Percentiles rank a stretch among this genome's conserved stretches.
Conservation (phyloP, 2,888 invertebrate genomes). For the Pyrochroa serraticornis region DNA sequence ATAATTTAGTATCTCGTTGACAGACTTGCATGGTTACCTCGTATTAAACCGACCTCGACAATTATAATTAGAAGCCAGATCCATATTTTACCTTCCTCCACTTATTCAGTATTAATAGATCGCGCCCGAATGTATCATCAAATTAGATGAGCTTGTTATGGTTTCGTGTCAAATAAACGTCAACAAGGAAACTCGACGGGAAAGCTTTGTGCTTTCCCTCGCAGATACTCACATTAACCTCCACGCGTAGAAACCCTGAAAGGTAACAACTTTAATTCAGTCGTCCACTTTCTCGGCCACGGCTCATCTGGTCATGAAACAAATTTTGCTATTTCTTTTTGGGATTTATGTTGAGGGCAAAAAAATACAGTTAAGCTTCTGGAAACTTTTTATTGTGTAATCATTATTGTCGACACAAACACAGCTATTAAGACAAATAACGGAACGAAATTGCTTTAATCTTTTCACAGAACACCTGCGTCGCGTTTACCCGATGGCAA, state of each 20-base stretch:
- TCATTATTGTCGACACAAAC: not conserved
- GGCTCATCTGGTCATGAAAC: no score
- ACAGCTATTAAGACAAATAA: slow-evolving; percentile 47
- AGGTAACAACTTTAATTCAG: not conserved
- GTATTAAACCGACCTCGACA: not conserved
- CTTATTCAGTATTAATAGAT: no score
- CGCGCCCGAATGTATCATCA: no score
- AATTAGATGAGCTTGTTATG: slow-evolving; percentile 1
- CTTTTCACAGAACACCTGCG: slow-evolving; percentile 47
- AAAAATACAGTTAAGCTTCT: no score
- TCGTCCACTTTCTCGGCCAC: not conserved
- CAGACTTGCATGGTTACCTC: not conserved
- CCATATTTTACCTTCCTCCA: not conserved
- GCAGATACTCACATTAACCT: not conserved
- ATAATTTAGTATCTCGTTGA: no score
- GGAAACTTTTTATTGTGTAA: no score
- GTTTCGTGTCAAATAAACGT: slow-evolving; percentile 2
- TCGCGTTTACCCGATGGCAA: slow-evolving; percentile 27
- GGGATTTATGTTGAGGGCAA: no score
- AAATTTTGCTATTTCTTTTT: no score
- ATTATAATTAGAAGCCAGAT: not conserved
- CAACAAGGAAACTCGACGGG: not conserved
- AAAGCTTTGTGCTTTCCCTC: not conserved
- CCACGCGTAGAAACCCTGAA: not conserved
- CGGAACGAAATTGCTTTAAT: slow-evolving; percentile 48